Conservation (phyloP, 2,888 invertebrate genomes). For the Phengaris arion region DNA sequence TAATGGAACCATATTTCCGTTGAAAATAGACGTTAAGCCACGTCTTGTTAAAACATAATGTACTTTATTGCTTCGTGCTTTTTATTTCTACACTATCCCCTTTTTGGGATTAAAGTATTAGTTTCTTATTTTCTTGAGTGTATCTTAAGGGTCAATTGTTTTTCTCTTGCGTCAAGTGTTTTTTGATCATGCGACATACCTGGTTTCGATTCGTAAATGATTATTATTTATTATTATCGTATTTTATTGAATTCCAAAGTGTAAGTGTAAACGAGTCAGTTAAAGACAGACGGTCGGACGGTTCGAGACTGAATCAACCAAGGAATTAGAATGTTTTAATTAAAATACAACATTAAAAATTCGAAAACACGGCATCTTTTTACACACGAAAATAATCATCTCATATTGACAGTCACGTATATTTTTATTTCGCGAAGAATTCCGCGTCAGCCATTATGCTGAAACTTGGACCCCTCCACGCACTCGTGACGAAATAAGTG, state of each 20-base stretch:
- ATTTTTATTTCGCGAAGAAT: not conserved
- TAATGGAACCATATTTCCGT: slow-evolving; percentile 19
- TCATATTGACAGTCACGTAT: not conserved
- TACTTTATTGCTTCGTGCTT: slow-evolving; percentile 1
- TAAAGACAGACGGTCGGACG: no score
- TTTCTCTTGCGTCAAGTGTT: not conserved
- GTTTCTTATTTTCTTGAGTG: not conserved
- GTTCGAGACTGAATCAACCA: no score
- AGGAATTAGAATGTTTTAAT: no score
- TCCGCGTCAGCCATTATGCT: slow-evolving; percentile 12
- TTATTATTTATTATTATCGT: no score
- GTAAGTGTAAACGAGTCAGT: no score
- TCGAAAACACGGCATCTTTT: not conserved
- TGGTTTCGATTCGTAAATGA: not conserved
- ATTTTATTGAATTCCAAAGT: no score
- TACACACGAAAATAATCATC: not conserved
- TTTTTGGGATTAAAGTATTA: not conserved
- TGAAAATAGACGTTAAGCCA: slow-evolving; percentile 10
- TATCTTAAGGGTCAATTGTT: not conserved
- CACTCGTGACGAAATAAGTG: slow-evolving; percentile 50
- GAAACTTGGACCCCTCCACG: slow-evolving; percentile 19
- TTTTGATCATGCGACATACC: not conserved
- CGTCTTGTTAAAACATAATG: slow-evolving; percentile 12
- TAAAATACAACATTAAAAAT: not conserved
- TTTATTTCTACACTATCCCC: not conserved